phyloP scores from a whole-genome alignment of 1,140 invertebrate species.

The Yoshiicerus persimilis region DNA sequence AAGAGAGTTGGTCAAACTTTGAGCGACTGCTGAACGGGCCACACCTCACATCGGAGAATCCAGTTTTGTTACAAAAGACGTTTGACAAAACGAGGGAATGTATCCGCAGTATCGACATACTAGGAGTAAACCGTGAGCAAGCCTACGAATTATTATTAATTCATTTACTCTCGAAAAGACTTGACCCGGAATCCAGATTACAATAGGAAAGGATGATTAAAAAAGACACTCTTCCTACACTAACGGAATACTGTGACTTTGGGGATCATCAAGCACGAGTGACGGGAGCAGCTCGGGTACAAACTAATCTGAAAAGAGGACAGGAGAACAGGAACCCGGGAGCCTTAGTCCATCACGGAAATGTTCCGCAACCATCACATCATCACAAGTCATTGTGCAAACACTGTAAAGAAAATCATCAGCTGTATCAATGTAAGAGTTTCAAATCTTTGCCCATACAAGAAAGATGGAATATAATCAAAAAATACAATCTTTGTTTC shows the following conservation, averaged over 20 bases:
- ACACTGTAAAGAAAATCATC: too few relatives aligned
- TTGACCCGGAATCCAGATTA: background rate
- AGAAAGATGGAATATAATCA: background rate
- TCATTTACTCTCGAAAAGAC: background rate
- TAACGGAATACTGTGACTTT: too few relatives aligned
- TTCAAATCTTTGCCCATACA: background rate
- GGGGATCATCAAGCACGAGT: too few relatives aligned
- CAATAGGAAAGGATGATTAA: background rate
- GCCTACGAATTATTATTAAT: background rate
- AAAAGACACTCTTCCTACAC: too few relatives aligned
- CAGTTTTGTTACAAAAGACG: background rate
- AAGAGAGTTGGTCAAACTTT: conserved; percentile 49
- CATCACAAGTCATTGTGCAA: too few relatives aligned
- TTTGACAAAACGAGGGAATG: background rate
- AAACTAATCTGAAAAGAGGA: too few relatives aligned
- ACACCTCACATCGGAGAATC: background rate
- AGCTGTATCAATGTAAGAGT: too few relatives aligned
- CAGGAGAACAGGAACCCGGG: too few relatives aligned
- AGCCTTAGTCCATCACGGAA: too few relatives aligned
- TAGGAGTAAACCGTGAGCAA: background rate
- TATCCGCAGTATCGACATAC: background rate
- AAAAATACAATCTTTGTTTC: background rate
- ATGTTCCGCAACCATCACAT: too few relatives aligned
- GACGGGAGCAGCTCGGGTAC: too few relatives aligned
- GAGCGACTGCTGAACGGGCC: conserved; percentile 40